These are phyloP conservation scores for Loripinus fragilis DNA, from an alignment of 2,888 invertebrate species.

Conservation along the genomic window DNA sequence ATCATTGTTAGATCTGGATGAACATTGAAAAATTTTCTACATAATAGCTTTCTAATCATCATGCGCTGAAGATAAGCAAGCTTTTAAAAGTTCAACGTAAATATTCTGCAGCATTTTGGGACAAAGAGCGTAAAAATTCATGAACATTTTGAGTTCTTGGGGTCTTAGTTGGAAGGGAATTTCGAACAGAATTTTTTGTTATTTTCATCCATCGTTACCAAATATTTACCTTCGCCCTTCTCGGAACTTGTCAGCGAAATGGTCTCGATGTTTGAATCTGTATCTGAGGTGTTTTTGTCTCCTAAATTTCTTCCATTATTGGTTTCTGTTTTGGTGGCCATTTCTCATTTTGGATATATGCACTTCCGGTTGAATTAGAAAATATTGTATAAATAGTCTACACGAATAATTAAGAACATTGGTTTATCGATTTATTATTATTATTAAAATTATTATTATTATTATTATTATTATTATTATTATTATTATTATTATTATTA, in stretches of 20 bases:
- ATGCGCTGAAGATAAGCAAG: too few relatives aligned
- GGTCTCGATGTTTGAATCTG: slow-evolving; percentile 66
- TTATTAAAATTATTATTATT: background rate
- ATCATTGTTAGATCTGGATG: too few relatives aligned
- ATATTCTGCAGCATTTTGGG: too few relatives aligned
- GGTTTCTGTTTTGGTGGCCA: slow-evolving; percentile 80
- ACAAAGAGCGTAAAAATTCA: too few relatives aligned
- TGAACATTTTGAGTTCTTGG: too few relatives aligned
- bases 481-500: too few relatives aligned
- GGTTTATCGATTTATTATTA: background rate
- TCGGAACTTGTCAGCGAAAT: slow-evolving; percentile 51
- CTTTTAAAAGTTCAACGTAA: too few relatives aligned
- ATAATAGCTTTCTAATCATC: too few relatives aligned
- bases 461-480: background rate
- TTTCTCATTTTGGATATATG: slow-evolving; percentile 59
- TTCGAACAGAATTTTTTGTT: too few relatives aligned
- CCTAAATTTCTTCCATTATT: slow-evolving; percentile 67
- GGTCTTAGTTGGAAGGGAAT: too few relatives aligned
- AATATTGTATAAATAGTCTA: background rate
- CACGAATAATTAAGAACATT: background rate
- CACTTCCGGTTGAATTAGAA: slow-evolving; percentile 64
- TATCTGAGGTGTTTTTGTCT: slow-evolving; percentile 69
- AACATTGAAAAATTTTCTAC: too few relatives aligned
- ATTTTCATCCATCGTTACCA: too few relatives aligned
- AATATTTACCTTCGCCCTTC: slow-evolving; percentile 49